Conservation (phyloP, 2,888 invertebrate genomes). For the Pyrocoelia pectoralis region DNA sequence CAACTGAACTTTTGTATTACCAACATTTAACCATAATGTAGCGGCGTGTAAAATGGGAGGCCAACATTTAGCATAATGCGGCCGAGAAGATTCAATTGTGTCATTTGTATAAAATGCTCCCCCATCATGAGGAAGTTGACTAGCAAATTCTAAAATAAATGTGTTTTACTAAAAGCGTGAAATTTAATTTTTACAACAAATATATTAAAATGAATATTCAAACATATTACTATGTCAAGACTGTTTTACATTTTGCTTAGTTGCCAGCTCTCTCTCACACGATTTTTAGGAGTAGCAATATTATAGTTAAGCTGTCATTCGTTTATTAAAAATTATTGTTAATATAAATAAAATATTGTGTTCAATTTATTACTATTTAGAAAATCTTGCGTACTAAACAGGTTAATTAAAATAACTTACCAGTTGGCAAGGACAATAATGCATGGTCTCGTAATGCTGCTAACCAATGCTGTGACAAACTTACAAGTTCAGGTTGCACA, state of each 20-base stretch:
- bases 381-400: no score
- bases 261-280: no score
- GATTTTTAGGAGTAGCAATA: no score
- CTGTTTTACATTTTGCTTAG: no score
- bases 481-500: conserved; percentile 92
- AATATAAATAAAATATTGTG: no score
- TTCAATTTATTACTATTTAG: no score
- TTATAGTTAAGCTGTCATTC: no score
- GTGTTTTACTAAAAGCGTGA: conserved; percentile 6
- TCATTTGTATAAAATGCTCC: conserved; percentile 98
- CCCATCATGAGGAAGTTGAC: conserved; percentile 93
- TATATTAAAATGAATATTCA: no score
- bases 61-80: conserved; percentile 93
- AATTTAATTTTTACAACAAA: conserved; percentile 11
- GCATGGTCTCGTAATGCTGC: conserved; percentile 96
- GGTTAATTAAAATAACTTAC: conserved; percentile 59
- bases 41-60: conserved; percentile 94
- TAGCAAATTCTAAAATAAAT: conserved; percentile 81
- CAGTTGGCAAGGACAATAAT: conserved; percentile 85
- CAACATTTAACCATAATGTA: conserved; percentile 82
- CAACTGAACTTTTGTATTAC: conserved; percentile 59
- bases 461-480: conserved; percentile 94
- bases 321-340: no score
- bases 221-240: no score
- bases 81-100: conserved; percentile 91